Evolutionary conservation across 2,888 invertebrate species (phyloP).

Genomic region (Chloroclystis v-ata): DNA sequence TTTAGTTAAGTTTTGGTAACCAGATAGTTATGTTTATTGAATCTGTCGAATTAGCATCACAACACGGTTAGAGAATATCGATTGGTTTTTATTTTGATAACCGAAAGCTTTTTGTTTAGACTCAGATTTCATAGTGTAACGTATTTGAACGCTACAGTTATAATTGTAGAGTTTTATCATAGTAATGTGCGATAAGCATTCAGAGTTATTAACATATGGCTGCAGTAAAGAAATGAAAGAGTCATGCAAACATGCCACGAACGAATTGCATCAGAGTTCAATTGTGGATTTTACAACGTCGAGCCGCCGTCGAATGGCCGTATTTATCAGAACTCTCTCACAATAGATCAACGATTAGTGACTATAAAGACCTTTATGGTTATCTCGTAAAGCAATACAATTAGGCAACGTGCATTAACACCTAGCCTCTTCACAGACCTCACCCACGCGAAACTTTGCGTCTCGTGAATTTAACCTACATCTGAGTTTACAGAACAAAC

Average conservation of each 20-base stretch:
- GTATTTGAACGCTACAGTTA: constrained; percentile 4
- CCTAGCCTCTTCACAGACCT: constrained; percentile 50
- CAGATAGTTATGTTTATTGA: constrained; percentile 19
- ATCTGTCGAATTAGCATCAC: constrained; percentile 19
- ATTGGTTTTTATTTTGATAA: constrained; percentile 9
- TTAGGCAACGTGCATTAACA: constrained; percentile 75
- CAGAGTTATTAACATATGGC: background rate
- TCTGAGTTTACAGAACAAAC: constrained; percentile 35
- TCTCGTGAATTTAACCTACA: constrained; percentile 59
- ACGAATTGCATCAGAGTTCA: constrained; percentile 38
- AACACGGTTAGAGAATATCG: constrained; percentile 5
- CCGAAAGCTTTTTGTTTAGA: constrained; percentile 11
- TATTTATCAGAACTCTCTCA: constrained; percentile 42
- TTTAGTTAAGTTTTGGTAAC: constrained; percentile 18
- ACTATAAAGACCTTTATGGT: constrained; percentile 65
- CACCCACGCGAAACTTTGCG: constrained; percentile 60
- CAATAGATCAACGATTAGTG: constrained; percentile 65
- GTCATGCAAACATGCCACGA: background rate
- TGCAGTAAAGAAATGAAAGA: background rate
- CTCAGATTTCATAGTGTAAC: constrained; percentile 10
- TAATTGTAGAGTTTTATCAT: background rate
- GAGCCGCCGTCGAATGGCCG: constrained; percentile 41
- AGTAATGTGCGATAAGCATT: background rate
- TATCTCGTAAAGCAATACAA: constrained; percentile 68
- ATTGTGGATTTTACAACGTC: constrained; percentile 42